Base-by-base conservation (phyloP, 1,140 invertebrate genomes). In the Holcopasites calliopsidis region DNA sequence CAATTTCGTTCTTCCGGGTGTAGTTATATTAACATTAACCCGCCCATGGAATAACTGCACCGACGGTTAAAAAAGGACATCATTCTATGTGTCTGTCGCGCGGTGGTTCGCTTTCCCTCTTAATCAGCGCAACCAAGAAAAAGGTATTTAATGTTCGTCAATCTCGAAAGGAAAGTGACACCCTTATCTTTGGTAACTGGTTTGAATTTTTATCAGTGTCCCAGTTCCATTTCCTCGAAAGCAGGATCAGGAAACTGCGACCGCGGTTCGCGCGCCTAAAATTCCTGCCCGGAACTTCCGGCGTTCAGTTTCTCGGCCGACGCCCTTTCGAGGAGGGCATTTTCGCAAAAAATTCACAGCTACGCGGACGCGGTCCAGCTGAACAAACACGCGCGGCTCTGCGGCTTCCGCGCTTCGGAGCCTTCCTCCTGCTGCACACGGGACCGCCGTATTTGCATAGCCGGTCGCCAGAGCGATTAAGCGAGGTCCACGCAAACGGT, bases 401-500 rank as follows among this genome's bases (percentile, higher is more conserved):
- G 16, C 13, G 7, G 16, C n/a, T n/a, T 13, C 44, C 44, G 11
- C 44, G 44, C n/a, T 18, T 47, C n/a, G 16, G n/a, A 47, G 44
- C n/a, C 44, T 47, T n/a, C 44, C 16, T 13, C 42, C 42, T 18
- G 11, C 42, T 10, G 42, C 42, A 13, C 42, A 18, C 42, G 42
- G 11, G 16, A n/a, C n/a, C 18, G 1, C 21, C 8, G 58, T 76
- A 50, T 65, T 60, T 47, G 23, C 64, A 49, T 47, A 28, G 16
- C 0, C 11, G 1, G n/a, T 58, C 68, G 42, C 58, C 33, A 75
- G 55, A 75, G 31, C 72, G 72, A 79, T 80, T 76, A 76, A 28
- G 44, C 52, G 54, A 21, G 26, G 11, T 23, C 44, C n/a, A 68
- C 74, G 77, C 76, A 82, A 77, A 82, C 61, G 61, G n/a, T 26